Base-by-base conservation (phyloP, 2,113 vertebrate genomes). In the Myiopsitta monachus region DNA sequence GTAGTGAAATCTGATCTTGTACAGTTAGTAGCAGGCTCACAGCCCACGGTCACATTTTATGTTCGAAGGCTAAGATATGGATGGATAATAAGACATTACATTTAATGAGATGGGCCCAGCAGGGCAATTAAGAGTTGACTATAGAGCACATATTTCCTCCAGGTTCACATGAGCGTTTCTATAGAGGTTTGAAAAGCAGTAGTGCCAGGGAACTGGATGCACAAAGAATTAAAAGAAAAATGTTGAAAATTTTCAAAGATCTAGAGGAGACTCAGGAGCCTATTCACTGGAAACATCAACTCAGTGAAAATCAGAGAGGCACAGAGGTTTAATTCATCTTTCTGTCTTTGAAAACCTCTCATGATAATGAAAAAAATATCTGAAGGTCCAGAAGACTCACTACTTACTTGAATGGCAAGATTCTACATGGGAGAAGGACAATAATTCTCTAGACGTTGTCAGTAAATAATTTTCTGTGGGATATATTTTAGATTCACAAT, bases 71-170 rank as follows among this genome's bases (percentile, higher is more conserved):
- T 85, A 94, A 77, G 72, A 57, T 89, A 88, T 30, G 79, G 77
- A 55, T 47, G 52, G 83, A 68, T 92, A 92, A 88, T 61, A 81
- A 84, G 83, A 87, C 66, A 96, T 82, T 95, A 89, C 57, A 41
- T 81, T 81, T 88, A 92, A 96, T 90, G 80, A 92, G 68, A 92
- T 75, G 68, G 92, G 51, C 47, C 69, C 80, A 80, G 89, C 38
- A 93, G 80, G 61, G 44, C 73, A 93, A 97, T 96, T 93, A 96
- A 52, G 68, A 96, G 27, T 82, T 84, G 79, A 88, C 80, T 83
- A 47, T 23, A 87, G 47, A 90, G 80, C 27, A 78, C 27, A 4
- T 81, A 83, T 67, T 81, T 94, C 83, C 83, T 92, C 55, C 55
- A 90, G 69, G 55, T 93, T 95, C 87, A 83, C 57, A 70, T 9